These are phyloP conservation scores for Anas acuta DNA, from an alignment of 2,797 vertebrate species.

Conservation along the genomic window DNA sequence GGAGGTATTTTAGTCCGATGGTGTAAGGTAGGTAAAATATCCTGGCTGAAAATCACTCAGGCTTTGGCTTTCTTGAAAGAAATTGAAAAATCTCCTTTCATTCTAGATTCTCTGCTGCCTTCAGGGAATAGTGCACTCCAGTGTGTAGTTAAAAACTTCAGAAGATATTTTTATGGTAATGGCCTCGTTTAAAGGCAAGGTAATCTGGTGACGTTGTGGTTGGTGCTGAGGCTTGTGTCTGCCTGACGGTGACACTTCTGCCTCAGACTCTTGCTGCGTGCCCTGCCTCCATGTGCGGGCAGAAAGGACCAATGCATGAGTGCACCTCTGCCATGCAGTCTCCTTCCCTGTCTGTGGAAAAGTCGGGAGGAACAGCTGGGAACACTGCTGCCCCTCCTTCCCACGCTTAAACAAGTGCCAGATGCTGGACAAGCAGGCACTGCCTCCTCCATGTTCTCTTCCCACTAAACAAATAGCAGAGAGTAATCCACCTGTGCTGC, in stretches of 20 bases:
- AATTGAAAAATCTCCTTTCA: not conserved
- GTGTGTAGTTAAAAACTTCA: not conserved
- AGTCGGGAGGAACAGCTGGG: not conserved
- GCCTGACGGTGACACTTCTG: not conserved
- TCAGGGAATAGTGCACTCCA: not conserved
- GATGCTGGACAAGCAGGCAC: not conserved
- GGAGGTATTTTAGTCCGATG: constrained; percentile 93
- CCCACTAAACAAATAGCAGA: not conserved
- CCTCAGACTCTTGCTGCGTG: not conserved
- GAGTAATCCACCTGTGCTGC: not conserved
- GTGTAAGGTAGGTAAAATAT: constrained; percentile 88
- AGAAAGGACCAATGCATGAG: not conserved
- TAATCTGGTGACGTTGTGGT: not conserved
- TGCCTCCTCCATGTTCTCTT: not conserved
- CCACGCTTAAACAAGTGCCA: not conserved
- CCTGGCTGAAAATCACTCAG: not conserved
- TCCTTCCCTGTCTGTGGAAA: not conserved
- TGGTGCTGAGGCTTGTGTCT: not conserved
- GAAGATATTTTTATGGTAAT: not conserved
- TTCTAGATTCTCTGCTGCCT: not conserved
- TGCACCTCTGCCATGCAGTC: no score
- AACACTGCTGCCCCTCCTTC: not conserved
- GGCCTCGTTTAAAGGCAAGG: not conserved
- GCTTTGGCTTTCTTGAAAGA: not conserved
- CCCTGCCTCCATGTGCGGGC: not conserved